Evolutionary conservation across 2,888 invertebrate genomes (phyloP), one percentile per base, ranked within the genome.

Genomic region (Aspidiotus destructor): DNA sequence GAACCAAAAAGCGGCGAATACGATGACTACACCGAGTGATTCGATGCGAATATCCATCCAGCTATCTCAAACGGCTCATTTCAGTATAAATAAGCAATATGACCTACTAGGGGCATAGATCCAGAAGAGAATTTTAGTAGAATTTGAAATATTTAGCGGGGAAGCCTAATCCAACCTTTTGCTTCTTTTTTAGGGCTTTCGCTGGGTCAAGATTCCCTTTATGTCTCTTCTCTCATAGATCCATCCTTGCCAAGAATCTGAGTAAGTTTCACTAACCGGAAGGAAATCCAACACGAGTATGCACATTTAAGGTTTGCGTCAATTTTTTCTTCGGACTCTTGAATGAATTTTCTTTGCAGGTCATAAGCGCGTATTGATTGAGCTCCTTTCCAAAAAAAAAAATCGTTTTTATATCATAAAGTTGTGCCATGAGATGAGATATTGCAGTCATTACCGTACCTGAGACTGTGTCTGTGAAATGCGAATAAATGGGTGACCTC

Each of bases 41-140:
- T 99, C 98, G 70, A 99, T 80, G 42, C 98, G 84, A 48, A 99
- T 84, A 1, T 96, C 94, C 73, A 99, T 80, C 98, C 98, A 98
- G 75, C 94, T 86, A 70, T 28, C 28, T 28, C 28, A 28, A 28
- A 28, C 28, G 28, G 28, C 28, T 28, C 28, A 28, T 28, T 28
- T 28, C 28, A 28, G 28, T 28, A 28, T 5, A 28, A 28, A 5
- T 28, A 28, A 28, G 28, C 28, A 28, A 28, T 28, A 28, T 28
- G 28, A 28, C 1, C 28, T 3, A 28, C 28, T 5, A n/a, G n/a
- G 28, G 28, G 28, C 28, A 5, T 5, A 28, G 28, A 28, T 28
- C 28, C 28, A 28, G 28, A 28, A 28, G 28, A 28, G 5, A 28
- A 28, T 28, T 28, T 28, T 28, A 5, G 28, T 28, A 5, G 28